phyloP scores from a whole-genome alignment of 1,140 invertebrate genomes.

The Apocrypta bakeri region DNA sequence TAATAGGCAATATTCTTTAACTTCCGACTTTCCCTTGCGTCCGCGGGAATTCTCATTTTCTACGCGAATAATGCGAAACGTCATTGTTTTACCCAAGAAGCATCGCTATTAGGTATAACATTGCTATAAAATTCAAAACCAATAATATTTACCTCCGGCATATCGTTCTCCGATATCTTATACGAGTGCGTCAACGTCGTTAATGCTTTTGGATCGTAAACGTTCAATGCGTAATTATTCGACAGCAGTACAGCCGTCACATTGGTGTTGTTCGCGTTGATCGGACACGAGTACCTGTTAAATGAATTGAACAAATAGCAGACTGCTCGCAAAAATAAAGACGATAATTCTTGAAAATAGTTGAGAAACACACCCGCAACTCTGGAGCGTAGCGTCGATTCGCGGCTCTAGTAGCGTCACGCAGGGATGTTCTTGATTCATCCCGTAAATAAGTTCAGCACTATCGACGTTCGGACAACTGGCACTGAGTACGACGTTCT shows the following conservation, averaged over 20 bases:
- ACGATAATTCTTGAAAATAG: no score
- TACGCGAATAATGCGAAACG: constrained; percentile 5
- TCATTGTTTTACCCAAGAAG: not conserved
- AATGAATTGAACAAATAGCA: not conserved
- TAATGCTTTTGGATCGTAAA: constrained; percentile 70
- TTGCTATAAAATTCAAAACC: no score
- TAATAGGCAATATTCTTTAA: constrained; percentile 78
- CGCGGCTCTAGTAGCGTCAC: constrained; percentile 59
- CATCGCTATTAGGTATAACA: no score
- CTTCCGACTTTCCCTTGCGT: constrained; percentile 75
- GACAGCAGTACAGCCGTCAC: constrained; percentile 72
- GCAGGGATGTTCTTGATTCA: constrained; percentile 76
- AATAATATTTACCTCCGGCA: constrained; percentile 58
- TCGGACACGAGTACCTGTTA: constrained; percentile 76
- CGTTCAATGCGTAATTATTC: constrained; percentile 75
- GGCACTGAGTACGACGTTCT: constrained; percentile 76
- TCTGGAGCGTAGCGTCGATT: constrained; percentile 62
- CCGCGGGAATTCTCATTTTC: constrained; percentile 58
- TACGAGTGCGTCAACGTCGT: constrained; percentile 70
- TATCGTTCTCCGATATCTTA: constrained; percentile 61
- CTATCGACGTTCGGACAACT: constrained; percentile 67
- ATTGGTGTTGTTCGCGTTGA: constrained; percentile 72
- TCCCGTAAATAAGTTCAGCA: constrained; percentile 68
- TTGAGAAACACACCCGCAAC: constrained; percentile 64
- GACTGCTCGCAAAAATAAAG: no score